Conservation (phyloP, 2,888 invertebrate genomes). For the Saturnia pavonia region DNA sequence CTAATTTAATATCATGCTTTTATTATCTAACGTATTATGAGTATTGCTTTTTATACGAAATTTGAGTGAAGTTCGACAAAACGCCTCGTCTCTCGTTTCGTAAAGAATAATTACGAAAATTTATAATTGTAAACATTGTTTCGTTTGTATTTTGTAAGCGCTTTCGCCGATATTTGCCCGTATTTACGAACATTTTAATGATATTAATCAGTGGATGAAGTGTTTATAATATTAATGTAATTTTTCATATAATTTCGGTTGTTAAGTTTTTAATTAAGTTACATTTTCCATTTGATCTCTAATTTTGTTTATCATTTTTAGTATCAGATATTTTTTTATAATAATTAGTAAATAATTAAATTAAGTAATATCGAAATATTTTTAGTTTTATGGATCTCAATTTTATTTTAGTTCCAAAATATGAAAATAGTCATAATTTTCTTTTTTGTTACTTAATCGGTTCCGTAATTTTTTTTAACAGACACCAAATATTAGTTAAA, state of each 20-base stretch:
- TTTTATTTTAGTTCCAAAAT: constrained; percentile 77
- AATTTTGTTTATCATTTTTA: constrained; percentile 71
- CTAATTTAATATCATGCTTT: constrained; percentile 47
- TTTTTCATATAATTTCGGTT: constrained; percentile 43
- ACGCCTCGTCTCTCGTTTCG: constrained; percentile 47
- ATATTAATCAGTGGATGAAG: constrained; percentile 23
- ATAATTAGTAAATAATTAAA: constrained; percentile 15
- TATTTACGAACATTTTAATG: constrained; percentile 25
- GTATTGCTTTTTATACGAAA: constrained; percentile 59
- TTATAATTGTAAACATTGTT: neutral
- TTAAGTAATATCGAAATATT: constrained; percentile 40
- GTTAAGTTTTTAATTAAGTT: constrained; percentile 74
- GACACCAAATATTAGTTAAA: constrained; percentile 78
- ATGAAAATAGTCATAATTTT: constrained; percentile 69
- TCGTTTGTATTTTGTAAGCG: constrained; percentile 24
- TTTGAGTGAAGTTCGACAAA: constrained; percentile 81
- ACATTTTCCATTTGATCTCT: constrained; percentile 77
- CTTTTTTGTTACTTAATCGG: constrained; percentile 44
- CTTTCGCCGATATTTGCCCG: constrained; percentile 33
- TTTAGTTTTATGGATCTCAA: constrained; percentile 67
- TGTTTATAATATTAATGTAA: constrained; percentile 26
- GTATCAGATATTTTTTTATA: constrained; percentile 49
- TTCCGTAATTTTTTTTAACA: constrained; percentile 59
- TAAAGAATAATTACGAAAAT: constrained; percentile 1
- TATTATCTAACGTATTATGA: constrained; percentile 41